phyloP scores from a whole-genome alignment of 2,888 invertebrate species.

The Drosophila paramelanica region DNA sequence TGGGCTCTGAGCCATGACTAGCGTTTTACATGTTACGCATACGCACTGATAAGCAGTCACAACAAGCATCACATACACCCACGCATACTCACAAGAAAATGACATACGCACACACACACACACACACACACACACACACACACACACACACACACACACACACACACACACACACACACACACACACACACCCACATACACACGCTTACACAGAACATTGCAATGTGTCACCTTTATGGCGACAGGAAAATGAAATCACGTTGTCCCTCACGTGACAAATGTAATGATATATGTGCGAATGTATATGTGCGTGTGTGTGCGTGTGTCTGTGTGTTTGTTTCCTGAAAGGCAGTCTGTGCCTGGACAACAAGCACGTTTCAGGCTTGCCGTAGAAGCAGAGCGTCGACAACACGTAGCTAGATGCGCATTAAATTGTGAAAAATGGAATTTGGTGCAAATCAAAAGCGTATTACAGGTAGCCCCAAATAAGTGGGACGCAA shows the following conservation, averaged over 20 bases:
- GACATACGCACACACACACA: slow-evolving; percentile 9
- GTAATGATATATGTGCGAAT: slow-evolving; percentile 74
- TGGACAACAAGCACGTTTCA: slow-evolving; percentile 59
- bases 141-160: neutral
- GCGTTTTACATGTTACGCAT: slow-evolving; percentile 60
- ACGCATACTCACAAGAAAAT: slow-evolving; percentile 5
- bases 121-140: slow-evolving; percentile 1
- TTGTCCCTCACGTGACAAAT: slow-evolving; percentile 80
- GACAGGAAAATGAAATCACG: slow-evolving; percentile 81
- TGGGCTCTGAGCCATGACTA: slow-evolving; percentile 37
- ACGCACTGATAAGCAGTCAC: slow-evolving; percentile 49
- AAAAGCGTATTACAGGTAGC: slow-evolving; percentile 75
- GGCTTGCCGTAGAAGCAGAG: slow-evolving; percentile 46
- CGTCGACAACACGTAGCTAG: slow-evolving; percentile 76
- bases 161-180: slow-evolving; percentile 2
- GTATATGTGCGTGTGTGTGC: slow-evolving; percentile 19
- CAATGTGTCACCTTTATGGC: slow-evolving; percentile 81
- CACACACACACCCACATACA: neutral
- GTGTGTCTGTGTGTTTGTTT: slow-evolving; percentile 25
- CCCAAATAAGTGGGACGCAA: slow-evolving; percentile 67
- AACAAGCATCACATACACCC: slow-evolving; percentile 20
- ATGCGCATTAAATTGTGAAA: slow-evolving; percentile 81
- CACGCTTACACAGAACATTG: slow-evolving; percentile 47
- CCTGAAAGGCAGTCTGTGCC: slow-evolving; percentile 21
- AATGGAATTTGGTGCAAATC: slow-evolving; percentile 78